Evolutionary conservation across 2,113 vertebrate species (phyloP).

Genomic region (Ochotona princeps): DNA sequence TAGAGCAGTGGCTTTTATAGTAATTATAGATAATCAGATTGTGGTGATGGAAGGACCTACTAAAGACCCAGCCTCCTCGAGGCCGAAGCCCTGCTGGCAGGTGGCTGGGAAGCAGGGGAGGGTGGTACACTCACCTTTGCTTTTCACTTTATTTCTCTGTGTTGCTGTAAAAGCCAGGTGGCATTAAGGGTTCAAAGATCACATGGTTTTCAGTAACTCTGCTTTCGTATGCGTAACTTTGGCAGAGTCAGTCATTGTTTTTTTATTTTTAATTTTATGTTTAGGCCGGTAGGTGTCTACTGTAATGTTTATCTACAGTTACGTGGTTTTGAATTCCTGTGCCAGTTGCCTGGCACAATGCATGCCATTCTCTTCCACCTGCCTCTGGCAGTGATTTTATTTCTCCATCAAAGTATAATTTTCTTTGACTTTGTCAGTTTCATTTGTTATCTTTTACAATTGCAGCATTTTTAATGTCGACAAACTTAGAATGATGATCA

Average conservation of each 20-base stretch:
- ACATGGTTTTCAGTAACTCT: not conserved
- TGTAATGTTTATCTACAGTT: not conserved
- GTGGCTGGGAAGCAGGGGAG: too few relatives aligned
- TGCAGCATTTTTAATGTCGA: not conserved
- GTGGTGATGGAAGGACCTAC: not conserved
- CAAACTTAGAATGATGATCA: not conserved
- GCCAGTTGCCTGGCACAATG: not conserved
- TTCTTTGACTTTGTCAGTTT: slow-evolving; percentile 33
- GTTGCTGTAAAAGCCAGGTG: not conserved
- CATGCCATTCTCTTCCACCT: not conserved
- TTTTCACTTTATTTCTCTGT: not conserved
- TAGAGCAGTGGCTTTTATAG: not conserved
- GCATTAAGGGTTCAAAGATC: not conserved
- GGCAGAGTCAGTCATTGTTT: not conserved
- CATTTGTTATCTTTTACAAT: not conserved
- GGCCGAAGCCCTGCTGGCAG: not conserved
- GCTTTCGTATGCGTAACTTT: not conserved
- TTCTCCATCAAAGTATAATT: not conserved
- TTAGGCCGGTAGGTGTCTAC: not conserved
- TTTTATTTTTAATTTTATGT: not conserved
- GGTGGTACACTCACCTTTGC: fast-evolving
- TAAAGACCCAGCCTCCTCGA: too few relatives aligned
- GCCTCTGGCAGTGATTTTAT: not conserved
- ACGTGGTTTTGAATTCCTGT: not conserved
- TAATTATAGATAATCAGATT: not conserved